A percentile compares a stretch with the other conserved stretches of the same genome.
These are phyloP conservation scores for Buceros bicornis DNA, from an alignment of 2,797 vertebrate species.

Conservation along the genomic window DNA sequence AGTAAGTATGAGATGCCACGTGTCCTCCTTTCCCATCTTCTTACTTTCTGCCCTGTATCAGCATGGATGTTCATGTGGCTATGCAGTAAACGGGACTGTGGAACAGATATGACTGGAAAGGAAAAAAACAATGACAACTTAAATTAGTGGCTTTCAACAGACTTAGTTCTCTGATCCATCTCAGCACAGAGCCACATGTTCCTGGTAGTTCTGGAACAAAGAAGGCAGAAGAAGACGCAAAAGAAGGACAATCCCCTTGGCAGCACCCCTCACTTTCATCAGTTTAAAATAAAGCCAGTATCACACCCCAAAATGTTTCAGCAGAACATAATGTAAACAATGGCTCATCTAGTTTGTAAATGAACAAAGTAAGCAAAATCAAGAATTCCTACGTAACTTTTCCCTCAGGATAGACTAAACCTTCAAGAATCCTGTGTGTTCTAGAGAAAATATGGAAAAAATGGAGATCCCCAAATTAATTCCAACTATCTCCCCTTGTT, in stretches of 20 bases:
- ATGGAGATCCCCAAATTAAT: background rate
- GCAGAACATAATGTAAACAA: constrained; percentile 4
- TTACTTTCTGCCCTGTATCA: background rate
- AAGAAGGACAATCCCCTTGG: constrained; percentile 12
- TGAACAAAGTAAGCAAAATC: background rate
- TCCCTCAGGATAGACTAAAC: background rate
- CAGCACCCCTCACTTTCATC: background rate
- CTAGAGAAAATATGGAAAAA: constrained; percentile 42
- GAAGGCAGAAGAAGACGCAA: background rate
- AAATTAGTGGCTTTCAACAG: background rate
- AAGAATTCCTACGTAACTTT: background rate
- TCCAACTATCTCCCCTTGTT: background rate
- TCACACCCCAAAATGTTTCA: background rate
- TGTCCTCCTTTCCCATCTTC: background rate
- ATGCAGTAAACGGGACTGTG: background rate
- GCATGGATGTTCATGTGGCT: background rate
- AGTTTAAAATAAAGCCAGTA: background rate
- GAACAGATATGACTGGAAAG: background rate
- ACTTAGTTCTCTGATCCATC: background rate
- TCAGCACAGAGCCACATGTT: background rate
- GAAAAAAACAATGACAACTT: background rate
- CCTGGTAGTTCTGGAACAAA: background rate
- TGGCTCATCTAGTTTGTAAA: background rate
- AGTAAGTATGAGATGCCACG: background rate
- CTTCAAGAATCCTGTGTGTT: background rate